phyloP scores from a whole-genome alignment of 92 coral and sea anemone genomes.

The Desmophyllum pertusum region DNA sequence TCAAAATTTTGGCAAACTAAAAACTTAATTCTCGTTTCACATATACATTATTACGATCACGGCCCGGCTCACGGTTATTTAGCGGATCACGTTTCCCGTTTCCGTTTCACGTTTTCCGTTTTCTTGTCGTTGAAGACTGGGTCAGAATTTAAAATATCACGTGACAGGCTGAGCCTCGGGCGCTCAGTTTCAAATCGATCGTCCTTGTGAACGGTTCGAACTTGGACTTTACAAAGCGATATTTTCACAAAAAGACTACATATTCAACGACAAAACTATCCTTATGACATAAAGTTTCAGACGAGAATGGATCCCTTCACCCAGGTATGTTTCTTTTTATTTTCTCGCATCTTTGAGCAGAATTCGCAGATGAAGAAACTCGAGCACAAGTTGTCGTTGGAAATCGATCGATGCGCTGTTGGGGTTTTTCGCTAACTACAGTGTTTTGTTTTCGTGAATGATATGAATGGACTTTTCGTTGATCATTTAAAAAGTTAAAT shows the following conservation, averaged over 20 bases:
- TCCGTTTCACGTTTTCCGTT: too few species aligned
- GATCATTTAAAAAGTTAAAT: background rate
- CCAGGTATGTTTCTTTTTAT: constrained; percentile 45
- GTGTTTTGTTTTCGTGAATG: background rate
- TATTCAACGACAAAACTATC: constrained; percentile 14
- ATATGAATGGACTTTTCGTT: background rate
- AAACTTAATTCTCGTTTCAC: too few species aligned
- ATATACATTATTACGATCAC: too few species aligned
- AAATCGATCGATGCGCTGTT: background rate
- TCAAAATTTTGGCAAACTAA: too few species aligned
- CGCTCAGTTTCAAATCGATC: constrained; percentile 82
- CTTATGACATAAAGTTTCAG: constrained; percentile 28
- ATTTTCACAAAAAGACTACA: background rate
- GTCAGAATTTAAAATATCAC: constrained; percentile 38
- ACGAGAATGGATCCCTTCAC: constrained; percentile 68
- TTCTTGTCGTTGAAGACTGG: constrained; percentile 21
- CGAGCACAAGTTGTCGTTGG: constrained; percentile 3
- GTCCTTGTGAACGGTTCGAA: constrained; percentile 75
- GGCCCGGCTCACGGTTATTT: too few species aligned
- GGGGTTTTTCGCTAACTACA: background rate
- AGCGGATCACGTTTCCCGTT: too few species aligned
- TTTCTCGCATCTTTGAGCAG: background rate
- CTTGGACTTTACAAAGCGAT: constrained; percentile 33
- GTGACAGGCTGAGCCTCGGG: constrained; percentile 53
- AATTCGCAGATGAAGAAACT: background rate